A percentile compares a stretch with the other conserved stretches of the same genome.
Conservation (phyloP, 2,797 vertebrate species). For the Spea hammondii region DNA sequence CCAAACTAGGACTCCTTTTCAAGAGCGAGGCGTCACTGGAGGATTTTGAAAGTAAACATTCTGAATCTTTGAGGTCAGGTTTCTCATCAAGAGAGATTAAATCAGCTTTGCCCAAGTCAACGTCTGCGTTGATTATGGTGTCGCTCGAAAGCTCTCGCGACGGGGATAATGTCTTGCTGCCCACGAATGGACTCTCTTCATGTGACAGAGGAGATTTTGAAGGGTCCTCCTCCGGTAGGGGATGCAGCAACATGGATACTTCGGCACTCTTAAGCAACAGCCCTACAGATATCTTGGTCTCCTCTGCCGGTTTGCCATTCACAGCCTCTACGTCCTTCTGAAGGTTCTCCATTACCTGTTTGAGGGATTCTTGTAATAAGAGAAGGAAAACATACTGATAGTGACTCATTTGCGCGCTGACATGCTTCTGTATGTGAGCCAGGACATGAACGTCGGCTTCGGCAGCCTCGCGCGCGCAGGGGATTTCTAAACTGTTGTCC, state of each 20-base stretch:
- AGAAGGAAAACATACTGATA: slow-evolving; percentile 90
- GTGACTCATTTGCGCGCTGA: slow-evolving; percentile 93
- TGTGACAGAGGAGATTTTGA: slow-evolving; percentile 63
- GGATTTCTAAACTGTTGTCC: slow-evolving; percentile 63
- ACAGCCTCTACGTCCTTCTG: slow-evolving; percentile 85
- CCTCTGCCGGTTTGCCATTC: slow-evolving; percentile 71
- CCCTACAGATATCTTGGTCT: slow-evolving; percentile 79
- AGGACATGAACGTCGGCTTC: slow-evolving; percentile 85
- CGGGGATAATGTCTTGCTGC: slow-evolving; percentile 68
- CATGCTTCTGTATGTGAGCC: slow-evolving; percentile 84
- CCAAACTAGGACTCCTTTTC: slow-evolving; percentile 69
- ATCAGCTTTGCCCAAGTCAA: slow-evolving; percentile 28
- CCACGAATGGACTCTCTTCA: slow-evolving; percentile 65
- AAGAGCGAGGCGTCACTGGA: slow-evolving; percentile 66
- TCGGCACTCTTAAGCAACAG: slow-evolving; percentile 88
- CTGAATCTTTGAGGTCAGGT: slow-evolving; percentile 69
- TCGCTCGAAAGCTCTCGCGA: slow-evolving; percentile 75
- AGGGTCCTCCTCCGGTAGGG: slow-evolving; percentile 72
- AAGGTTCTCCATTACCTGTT: slow-evolving; percentile 83
- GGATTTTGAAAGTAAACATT: slow-evolving; percentile 79
- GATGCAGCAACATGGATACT: slow-evolving; percentile 86
- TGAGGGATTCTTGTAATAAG: slow-evolving; percentile 86
- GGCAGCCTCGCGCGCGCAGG: slow-evolving; percentile 59
- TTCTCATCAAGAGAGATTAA: slow-evolving; percentile 48
- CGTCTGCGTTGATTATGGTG: slow-evolving; percentile 30